A percentile compares a stretch with the other conserved stretches of the same genome.
Evolutionary conservation across 2,888 invertebrate species (phyloP).

Genomic region (Plutella xylostella): DNA sequence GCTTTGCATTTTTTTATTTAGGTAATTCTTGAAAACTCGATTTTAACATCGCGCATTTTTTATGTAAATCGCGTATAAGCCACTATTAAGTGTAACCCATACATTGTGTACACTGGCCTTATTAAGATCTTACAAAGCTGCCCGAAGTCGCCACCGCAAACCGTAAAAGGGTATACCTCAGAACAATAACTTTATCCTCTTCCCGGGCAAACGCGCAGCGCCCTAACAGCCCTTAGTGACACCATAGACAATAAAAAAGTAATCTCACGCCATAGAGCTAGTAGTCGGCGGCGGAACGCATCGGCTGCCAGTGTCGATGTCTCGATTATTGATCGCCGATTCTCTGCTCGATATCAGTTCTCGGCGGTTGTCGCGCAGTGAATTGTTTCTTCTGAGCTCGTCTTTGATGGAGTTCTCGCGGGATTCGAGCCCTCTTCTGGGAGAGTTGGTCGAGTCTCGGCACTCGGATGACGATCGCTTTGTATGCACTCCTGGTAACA

Average conservation of each 20-base stretch:
- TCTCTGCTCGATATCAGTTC: constrained; percentile 30
- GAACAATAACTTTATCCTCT: not conserved
- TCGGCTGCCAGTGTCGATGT: not conserved
- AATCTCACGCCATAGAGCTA: constrained; percentile 43
- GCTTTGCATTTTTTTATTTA: no score
- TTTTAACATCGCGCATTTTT: no score
- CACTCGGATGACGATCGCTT: constrained; percentile 64
- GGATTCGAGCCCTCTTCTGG: constrained; percentile 47
- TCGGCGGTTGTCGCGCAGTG: constrained; percentile 45
- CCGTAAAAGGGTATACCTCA: not conserved
- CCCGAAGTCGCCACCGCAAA: not conserved
- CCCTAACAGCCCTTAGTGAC: not conserved
- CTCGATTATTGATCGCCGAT: constrained; percentile 1
- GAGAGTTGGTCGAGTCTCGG: constrained; percentile 46
- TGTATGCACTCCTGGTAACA: constrained; percentile 47
- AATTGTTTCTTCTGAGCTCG: constrained; percentile 53
- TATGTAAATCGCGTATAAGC: no score
- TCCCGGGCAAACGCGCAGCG: not conserved
- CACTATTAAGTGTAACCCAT: no score
- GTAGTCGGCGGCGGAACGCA: constrained; percentile 33
- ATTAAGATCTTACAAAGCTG: not conserved
- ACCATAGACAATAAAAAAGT: not conserved
- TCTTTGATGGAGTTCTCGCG: constrained; percentile 46
- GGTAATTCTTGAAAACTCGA: no score
- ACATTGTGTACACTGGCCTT: not conserved